Base-by-base conservation (phyloP, 2,888 invertebrate genomes). In the Meliscaeva auricollis region DNA sequence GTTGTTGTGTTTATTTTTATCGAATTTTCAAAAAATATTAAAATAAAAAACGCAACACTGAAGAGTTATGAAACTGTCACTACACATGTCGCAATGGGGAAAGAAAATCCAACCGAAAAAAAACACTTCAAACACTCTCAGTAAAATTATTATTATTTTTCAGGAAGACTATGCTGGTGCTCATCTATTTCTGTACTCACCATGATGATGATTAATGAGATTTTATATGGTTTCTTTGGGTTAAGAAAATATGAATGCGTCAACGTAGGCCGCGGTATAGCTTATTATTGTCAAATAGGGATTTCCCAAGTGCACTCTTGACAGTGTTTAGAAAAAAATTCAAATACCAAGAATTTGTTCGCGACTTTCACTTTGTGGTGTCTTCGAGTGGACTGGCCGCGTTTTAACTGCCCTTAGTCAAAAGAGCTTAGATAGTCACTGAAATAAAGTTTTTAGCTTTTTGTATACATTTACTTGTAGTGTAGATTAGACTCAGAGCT, bases 121-220 rank as follows among this genome's bases (percentile, higher is more conserved):
- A 50, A 85, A 46, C 79, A 80, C 76, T 80, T 54, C 69, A 74
- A 73, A 64, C 73, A 52, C 50, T 64, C 54, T 64, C 54, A 68
- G 54, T 50, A 17, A 26, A 46, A 73, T 11, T 26, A 22, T 26
- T 26, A 22, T 2, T 44, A 60, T 38, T 35, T 44, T 62, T 38
- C 9, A 38, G 9, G 30, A 48, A 22, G 17, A 50, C 38, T 9
- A 7, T 26, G 38, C 7, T 74, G 26, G 15, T 52, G 46, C 48
- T n/a, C 35, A 13, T 20, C 38, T 44, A 64, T 32, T n/a, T 11
- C 6, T 44, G 20, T 64, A 85, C 85, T 85, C 64, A 85, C 85
- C 85, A 85, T 85, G 77, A 85, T 85, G 77, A 85, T 81, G 73
- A 85, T 73, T 32, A 81, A 68, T 56, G 41, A 6, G 60, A 73